phyloP scores from a whole-genome alignment of 2,797 vertebrate genomes.

The Microcaecilia unicolor region DNA sequence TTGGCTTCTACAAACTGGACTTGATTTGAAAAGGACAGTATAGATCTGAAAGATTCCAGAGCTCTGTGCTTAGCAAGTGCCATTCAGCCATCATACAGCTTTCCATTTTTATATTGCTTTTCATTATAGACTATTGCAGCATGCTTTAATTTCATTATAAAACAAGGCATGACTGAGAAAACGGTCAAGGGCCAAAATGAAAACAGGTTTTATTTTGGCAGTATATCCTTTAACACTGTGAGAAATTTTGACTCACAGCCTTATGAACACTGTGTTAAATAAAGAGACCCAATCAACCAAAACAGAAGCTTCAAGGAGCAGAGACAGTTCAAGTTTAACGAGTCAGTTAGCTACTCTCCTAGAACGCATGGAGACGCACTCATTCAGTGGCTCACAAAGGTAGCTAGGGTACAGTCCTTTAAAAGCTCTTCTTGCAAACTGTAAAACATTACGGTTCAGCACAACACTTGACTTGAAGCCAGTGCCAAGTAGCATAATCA shows the following conservation, averaged over 20 bases:
- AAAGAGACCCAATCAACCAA: slow-evolving; percentile 3
- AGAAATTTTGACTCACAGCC: background rate
- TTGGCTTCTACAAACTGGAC: no score
- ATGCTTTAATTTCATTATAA: background rate
- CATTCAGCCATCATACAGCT: no score
- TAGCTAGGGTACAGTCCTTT: accelerated
- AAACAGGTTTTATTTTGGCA: background rate
- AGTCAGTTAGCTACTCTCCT: background rate
- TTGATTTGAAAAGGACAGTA: no score
- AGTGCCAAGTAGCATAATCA: no score
- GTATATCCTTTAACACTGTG: no score
- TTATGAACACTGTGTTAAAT: slow-evolving; percentile 1
- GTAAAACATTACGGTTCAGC: background rate
- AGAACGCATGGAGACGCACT: background rate
- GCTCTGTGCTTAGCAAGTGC: no score
- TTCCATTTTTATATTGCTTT: no score
- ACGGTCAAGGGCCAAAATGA: slow-evolving; percentile 1
- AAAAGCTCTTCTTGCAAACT: background rate
- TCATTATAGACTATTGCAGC: background rate
- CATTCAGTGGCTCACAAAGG: background rate
- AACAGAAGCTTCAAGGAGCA: background rate
- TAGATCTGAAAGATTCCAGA: no score
- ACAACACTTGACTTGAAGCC: background rate
- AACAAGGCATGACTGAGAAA: no score
- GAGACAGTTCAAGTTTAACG: background rate